A percentile compares a stretch with the other conserved stretches of the same genome.
These are phyloP conservation scores for Neogale vison DNA, from an alignment of 2,113 vertebrate species.

Conservation along the genomic window DNA sequence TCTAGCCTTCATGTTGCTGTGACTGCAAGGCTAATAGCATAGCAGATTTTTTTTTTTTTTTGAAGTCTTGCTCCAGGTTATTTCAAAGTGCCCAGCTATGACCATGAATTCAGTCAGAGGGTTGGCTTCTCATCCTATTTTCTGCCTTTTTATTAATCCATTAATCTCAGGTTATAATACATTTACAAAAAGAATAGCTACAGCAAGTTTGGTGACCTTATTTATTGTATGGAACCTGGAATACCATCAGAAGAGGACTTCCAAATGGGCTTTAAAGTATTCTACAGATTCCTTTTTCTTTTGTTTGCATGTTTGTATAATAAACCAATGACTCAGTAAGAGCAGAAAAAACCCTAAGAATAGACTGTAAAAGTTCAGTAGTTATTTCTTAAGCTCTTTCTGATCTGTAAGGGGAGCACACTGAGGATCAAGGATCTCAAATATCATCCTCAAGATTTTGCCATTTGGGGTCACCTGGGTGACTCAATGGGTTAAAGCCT, in stretches of 20 bases:
- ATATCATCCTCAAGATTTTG: not conserved
- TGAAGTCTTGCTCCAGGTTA: not conserved
- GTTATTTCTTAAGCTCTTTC: not conserved
- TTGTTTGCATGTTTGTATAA: not conserved
- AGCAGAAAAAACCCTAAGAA: not conserved
- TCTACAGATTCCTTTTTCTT: not conserved
- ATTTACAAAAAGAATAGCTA: not conserved
- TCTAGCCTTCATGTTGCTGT: not conserved
- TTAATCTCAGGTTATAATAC: not conserved
- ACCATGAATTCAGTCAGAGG: not conserved
- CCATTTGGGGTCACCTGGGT: too few species aligned
- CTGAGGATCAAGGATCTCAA: not conserved
- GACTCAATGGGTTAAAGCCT: too few species aligned
- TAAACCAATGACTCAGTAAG: not conserved
- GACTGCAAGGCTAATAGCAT: not conserved
- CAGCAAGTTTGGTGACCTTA: not conserved
- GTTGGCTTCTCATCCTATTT: not conserved
- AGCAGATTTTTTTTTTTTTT: too few species aligned
- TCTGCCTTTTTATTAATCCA: not conserved
- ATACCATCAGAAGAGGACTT: not conserved
- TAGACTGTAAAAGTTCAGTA: not conserved
- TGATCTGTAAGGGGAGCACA: not conserved
- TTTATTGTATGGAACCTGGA: not conserved
- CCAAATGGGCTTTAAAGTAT: not conserved
- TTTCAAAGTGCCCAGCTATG: not conserved